Base-by-base conservation (phyloP, 2,113 vertebrate species). In the Toxotes jaculatrix region DNA sequence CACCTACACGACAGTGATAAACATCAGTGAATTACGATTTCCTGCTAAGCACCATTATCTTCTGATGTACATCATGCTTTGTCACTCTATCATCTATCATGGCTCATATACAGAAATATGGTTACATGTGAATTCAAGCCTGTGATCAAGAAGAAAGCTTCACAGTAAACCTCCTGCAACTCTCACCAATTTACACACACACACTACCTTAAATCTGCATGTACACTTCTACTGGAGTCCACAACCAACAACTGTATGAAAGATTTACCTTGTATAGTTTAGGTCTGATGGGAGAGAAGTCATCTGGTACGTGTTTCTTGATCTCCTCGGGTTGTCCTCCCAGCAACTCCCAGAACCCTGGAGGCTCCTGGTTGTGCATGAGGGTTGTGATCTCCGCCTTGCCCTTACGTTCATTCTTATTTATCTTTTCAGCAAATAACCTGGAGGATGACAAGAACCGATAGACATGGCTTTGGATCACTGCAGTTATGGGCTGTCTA, bases 361-460 rank as follows among this genome's bases (percentile, higher is more conserved):
- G 96, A 10, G 94, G 92, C 91, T 99, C 98, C 82, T 98, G 96
- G 68, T 93, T 95, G 67, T 99, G 97, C 23, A 86, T 82, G 72
- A 99, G 89, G 47, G 96, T 93, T 0, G 82, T 91, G 87, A 99
- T 98, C 92, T 99, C 98, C 0, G 98, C 96, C 79, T 98, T 99
- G 36, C 97, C 96, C 78, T 99, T 99, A 6, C 98, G 93, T 83
- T 99, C 98, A 0, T 99, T 99, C 90, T 99, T 99, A 89, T 98
- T 99, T 72, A 99, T 98, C 94, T 99, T 99, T 92, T 99, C 98
- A 0, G 97, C 96, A 61, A 99, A 99, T 49, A 99, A 95, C 89
- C 98, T 99, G 77, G 3, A 57, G 38, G 34, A 65, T 0, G 32
- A 66, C 6, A 66, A 56, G 43, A 0, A 53, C 3, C 14, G 1